Base-by-base conservation (phyloP, 1,140 invertebrate genomes). In the Asbolus verrucosus region DNA sequence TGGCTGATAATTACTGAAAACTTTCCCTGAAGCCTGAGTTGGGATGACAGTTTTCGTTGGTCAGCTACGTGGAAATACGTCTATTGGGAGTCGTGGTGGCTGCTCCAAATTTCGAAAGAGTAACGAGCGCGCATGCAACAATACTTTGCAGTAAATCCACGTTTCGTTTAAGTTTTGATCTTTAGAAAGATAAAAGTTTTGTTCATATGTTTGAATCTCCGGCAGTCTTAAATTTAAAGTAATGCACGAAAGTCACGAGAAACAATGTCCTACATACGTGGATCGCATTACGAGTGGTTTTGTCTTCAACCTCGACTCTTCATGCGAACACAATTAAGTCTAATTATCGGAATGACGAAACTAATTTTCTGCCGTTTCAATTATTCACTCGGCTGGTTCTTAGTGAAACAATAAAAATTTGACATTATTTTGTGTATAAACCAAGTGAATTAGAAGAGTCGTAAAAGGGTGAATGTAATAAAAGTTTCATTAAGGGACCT, bases 201-300 rank as follows among this genome's bases (percentile, higher is more conserved):
- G 19, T 54, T 54, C 46, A 54, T 54, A 54, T 54, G 46, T 54
- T 54, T 54, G 46, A 54, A 54, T 54, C 46, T 54, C 46, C 19
- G 21, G 19, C 24, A 27, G 46, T n/a, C 21, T 54, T 14, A 54
- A 54, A 54, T 54, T 54, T 54, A 54, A 54, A 54, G 21, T 54
- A 54, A 54, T 54, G 46, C 46, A 54, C 46, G 46, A 54, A n/a
- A n/a, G n/a, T n/a, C n/a, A n/a, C n/a, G n/a, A n/a, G n/a, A n/a
- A 54, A 54, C 46, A 54, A 54, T 54, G 46, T 54, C 46, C 18
- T 21, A 54, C 21, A 54, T 54, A 54, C 46, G 46, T 54, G 46
- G 19, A 54, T 30, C 21, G 46, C 15, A 54, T 54, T 11, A 54
- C 18, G 3, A 54, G 21, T 6, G 9, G 11, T 54, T 27, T 54